Evolutionary conservation across 2,888 invertebrate species (phyloP).

Genomic region (Alloscopus bannaensis): DNA sequence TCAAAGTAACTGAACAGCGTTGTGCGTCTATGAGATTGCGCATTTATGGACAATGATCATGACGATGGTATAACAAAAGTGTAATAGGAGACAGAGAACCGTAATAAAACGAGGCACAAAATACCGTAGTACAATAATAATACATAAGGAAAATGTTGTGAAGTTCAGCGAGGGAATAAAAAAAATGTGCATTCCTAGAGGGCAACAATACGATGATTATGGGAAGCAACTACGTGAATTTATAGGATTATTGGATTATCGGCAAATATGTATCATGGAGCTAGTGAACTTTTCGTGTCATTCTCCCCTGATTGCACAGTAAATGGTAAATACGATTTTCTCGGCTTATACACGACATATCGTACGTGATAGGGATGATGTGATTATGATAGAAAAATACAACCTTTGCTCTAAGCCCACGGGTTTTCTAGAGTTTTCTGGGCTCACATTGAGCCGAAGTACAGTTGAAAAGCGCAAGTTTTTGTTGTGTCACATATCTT

Average conservation of each 20-base stretch:
- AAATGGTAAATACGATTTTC: not conserved
- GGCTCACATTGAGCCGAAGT: not conserved
- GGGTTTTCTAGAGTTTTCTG: not conserved
- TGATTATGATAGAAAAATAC: too few relatives aligned
- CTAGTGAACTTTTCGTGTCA: slow-evolving; percentile 59
- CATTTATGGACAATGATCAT: slow-evolving; percentile 36
- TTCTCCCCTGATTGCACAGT: slow-evolving; percentile 27
- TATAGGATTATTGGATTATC: slow-evolving; percentile 61
- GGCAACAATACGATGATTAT: slow-evolving; percentile 55
- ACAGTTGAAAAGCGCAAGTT: not conserved
- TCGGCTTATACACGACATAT: not conserved
- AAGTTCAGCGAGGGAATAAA: too few relatives aligned
- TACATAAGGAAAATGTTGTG: too few relatives aligned
- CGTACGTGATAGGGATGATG: not conserved
- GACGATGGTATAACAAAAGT: slow-evolving; percentile 6
- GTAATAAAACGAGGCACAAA: slow-evolving; percentile 33
- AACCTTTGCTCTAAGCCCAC: not conserved
- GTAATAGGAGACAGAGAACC: slow-evolving; percentile 25
- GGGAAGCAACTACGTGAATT: slow-evolving; percentile 63
- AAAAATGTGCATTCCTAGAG: too few relatives aligned
- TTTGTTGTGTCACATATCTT: too few relatives aligned
- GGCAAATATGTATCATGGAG: slow-evolving; percentile 40
- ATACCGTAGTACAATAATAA: slow-evolving; percentile 25
- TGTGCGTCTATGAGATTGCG: too few relatives aligned
- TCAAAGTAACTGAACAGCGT: not conserved